These are phyloP conservation scores for Diacarnus erythraeanus DNA, from an alignment of 37 sponge, comb jelly and placozoan genomes.

Conservation along the genomic window DNA sequence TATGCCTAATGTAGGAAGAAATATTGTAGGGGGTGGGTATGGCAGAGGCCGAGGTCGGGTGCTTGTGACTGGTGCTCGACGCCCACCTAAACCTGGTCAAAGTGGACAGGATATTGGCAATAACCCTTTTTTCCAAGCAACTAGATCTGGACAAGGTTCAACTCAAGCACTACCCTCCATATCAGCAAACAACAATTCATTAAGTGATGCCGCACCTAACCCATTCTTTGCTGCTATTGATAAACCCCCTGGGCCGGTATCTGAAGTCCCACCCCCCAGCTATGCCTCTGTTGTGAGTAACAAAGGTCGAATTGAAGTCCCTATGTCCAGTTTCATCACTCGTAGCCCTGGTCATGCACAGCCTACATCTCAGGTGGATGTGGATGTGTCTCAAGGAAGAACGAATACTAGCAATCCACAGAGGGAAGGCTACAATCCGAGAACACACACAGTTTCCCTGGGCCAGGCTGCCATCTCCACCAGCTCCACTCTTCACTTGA, in stretches of 20 bases:
- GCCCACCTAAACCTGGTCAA: no score
- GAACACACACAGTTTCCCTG: not conserved
- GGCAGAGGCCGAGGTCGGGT: not conserved
- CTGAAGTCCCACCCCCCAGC: conserved; percentile 1
- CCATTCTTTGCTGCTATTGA: conserved; percentile 20
- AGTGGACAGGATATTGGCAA: not conserved
- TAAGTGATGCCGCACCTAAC: not conserved
- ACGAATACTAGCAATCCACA: not conserved
- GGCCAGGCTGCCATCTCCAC: not conserved
- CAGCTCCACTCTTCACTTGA: conserved; percentile 51
- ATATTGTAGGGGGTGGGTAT: not conserved
- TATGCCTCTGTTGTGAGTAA: conserved; percentile 24
- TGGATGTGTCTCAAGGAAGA: not conserved
- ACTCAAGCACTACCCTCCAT: not conserved
- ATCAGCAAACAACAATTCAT: no score
- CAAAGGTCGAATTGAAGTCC: not conserved
- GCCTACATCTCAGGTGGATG: not conserved
- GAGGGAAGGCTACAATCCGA: not conserved
- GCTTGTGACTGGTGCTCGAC: no score
- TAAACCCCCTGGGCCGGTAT: not conserved
- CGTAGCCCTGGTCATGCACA: conserved; percentile 9
- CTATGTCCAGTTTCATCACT: conserved; percentile 25
- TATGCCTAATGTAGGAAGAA: not conserved
- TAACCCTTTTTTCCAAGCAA: not conserved
- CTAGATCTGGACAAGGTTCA: not conserved